phyloP scores from a whole-genome alignment of 1,140 invertebrate genomes.

The Protaetia brevitarsis region DNA sequence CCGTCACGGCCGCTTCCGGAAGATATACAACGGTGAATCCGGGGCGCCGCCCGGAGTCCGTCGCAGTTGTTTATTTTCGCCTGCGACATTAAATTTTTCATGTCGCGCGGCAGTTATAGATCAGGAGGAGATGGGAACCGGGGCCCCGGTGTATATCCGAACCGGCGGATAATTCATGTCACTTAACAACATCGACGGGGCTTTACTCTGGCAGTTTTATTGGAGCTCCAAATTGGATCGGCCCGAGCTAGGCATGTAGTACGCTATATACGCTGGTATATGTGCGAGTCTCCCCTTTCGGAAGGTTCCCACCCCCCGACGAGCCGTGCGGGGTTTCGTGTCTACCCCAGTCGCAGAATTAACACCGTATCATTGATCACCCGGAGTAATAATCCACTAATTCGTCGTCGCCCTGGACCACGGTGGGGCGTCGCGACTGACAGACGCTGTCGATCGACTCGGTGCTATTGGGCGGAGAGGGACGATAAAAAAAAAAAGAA shows the following conservation, averaged over 20 bases:
- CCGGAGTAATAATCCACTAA: conserved; percentile 47
- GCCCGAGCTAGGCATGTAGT: conserved; percentile 37
- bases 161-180: conserved; percentile 48
- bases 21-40: too few species aligned
- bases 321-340: not conserved
- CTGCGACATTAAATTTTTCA: conserved; percentile 27
- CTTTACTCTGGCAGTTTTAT: conserved; percentile 49
- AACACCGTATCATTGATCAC: conserved; percentile 47
- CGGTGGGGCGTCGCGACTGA: conserved; percentile 37
- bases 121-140: not conserved
- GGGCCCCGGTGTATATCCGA: too few species aligned
- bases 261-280: conserved; percentile 17
- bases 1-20: too few species aligned
- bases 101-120: conserved; percentile 23
- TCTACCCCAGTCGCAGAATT: conserved; percentile 33
- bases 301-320: not conserved
- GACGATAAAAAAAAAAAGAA: not conserved
- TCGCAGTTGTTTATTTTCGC: conserved; percentile 23
- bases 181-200: conserved; percentile 48
- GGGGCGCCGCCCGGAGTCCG: too few species aligned
- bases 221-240: conserved; percentile 48
- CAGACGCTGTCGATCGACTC: conserved; percentile 45
- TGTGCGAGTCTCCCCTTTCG: conserved; percentile 16
- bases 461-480: not conserved
- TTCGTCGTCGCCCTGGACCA: conserved; percentile 42